Evolutionary conservation across 2,888 invertebrate genomes (phyloP).

Genomic region (Leucophenga maculata): DNA sequence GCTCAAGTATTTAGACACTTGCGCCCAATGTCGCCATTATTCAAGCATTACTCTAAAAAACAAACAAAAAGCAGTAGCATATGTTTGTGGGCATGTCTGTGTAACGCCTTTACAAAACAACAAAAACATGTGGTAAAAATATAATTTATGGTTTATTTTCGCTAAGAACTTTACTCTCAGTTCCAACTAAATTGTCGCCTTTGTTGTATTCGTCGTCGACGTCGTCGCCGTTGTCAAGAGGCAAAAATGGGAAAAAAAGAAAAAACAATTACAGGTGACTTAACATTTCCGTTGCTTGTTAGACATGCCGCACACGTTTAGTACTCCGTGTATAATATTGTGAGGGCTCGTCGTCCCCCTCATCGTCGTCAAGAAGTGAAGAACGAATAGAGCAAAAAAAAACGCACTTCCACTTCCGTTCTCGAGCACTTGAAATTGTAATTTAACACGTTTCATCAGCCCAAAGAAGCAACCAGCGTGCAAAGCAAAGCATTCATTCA

Average conservation of each 20-base stretch:
- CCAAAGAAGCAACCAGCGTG: not conserved
- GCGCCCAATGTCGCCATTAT: no score
- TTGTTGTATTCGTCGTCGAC: conserved; percentile 19
- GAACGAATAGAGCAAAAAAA: conserved; percentile 1
- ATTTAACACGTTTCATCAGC: conserved; percentile 56
- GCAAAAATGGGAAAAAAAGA: conserved; percentile 41
- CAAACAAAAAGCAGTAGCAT: no score
- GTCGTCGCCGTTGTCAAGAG: conserved; percentile 33
- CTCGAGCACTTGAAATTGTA: conserved; percentile 54
- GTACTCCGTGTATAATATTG: conserved; percentile 23
- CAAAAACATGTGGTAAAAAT: conserved; percentile 33
- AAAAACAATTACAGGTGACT: conserved; percentile 65
- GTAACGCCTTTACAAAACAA: not conserved
- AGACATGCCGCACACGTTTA: conserved; percentile 55
- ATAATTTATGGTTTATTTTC: conserved; percentile 57
- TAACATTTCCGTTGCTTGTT: conserved; percentile 65
- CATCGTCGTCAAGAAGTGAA: not conserved
- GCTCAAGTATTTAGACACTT: no score
- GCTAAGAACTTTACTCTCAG: not conserved
- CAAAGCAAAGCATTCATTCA: not conserved
- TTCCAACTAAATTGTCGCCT: conserved; percentile 55
- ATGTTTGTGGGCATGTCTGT: not conserved
- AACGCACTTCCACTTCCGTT: conserved; percentile 54
- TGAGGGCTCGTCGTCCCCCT: no score
- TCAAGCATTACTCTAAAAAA: no score